Evolutionary conservation across 2,888 invertebrate genomes (phyloP).

Genomic region (Caenorhabditis sp.): DNA sequence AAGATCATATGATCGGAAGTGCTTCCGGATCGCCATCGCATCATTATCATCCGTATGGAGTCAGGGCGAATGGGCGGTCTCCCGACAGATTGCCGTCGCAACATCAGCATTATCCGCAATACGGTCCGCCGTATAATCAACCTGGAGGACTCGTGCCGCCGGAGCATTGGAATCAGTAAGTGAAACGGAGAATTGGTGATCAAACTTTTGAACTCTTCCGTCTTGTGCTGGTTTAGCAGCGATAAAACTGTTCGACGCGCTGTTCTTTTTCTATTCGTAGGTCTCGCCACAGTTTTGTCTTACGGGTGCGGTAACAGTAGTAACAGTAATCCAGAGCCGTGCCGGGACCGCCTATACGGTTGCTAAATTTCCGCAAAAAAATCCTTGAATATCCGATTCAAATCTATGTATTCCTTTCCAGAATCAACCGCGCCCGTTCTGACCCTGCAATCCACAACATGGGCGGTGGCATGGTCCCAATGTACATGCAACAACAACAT

Average conservation of each 20-base stretch:
- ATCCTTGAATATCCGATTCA: too few relatives aligned
- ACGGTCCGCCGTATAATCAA: slow-evolving; percentile 50
- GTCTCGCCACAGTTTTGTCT: too few relatives aligned
- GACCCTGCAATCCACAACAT: slow-evolving; percentile 80
- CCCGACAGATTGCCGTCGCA: slow-evolving; percentile 69
- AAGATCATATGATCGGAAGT: slow-evolving; percentile 57
- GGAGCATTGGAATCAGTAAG: slow-evolving; percentile 63
- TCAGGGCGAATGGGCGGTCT: slow-evolving; percentile 55
- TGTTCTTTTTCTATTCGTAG: too few relatives aligned
- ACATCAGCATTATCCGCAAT: slow-evolving; percentile 58
- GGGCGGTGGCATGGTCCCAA: slow-evolving; percentile 64
- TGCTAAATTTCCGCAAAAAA: too few relatives aligned
- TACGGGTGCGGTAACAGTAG: too few relatives aligned
- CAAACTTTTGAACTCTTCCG: neutral
- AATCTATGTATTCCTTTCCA: too few relatives aligned
- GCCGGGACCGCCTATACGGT: too few relatives aligned
- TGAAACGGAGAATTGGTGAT: too few relatives aligned
- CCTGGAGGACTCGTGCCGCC: slow-evolving; percentile 47
- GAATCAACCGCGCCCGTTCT: slow-evolving; percentile 77
- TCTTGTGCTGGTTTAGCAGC: too few relatives aligned
- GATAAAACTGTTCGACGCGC: too few relatives aligned
- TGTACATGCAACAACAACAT: slow-evolving; percentile 21
- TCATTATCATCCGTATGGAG: slow-evolving; percentile 73
- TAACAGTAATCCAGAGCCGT: too few relatives aligned
- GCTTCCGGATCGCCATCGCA: slow-evolving; percentile 51